Conservation (phyloP, 1,140 invertebrate genomes). For the Nilaparvata lugens region DNA sequence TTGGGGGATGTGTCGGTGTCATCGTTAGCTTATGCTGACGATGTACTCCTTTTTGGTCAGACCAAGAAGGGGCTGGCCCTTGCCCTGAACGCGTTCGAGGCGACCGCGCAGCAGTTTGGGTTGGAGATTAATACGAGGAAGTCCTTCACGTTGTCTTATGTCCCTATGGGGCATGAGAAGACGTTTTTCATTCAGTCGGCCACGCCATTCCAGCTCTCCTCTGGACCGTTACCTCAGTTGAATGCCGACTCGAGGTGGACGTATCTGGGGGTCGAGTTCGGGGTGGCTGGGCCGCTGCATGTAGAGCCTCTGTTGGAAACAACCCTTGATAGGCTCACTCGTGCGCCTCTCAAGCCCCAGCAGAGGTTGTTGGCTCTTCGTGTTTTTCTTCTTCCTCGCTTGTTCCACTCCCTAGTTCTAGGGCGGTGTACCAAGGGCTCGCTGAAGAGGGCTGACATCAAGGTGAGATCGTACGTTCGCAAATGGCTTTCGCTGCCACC, state of each 20-base stretch:
- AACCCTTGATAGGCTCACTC: slow-evolving; percentile 20
- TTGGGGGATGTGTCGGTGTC: not conserved
- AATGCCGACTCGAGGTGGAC: not conserved
- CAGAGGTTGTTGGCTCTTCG: slow-evolving; percentile 22
- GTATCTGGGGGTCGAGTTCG: not conserved
- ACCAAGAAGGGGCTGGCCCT: not conserved
- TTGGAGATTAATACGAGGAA: not conserved
- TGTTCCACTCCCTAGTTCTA: slow-evolving; percentile 28
- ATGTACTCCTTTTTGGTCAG: not conserved
- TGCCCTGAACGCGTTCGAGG: not conserved
- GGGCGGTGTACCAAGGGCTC: slow-evolving; percentile 22
- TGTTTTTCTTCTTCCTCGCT: slow-evolving; percentile 26
- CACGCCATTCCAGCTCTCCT: not conserved
- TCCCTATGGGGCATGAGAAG: not conserved
- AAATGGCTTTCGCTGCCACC: slow-evolving; percentile 31
- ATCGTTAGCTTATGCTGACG: not conserved
- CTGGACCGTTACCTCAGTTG: not conserved
- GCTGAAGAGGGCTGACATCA: slow-evolving; percentile 16
- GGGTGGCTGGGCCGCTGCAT: not conserved
- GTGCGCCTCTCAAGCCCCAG: slow-evolving; percentile 31
- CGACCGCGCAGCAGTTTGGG: not conserved
- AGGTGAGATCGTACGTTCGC: slow-evolving; percentile 17
- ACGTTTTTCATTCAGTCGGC: not conserved
- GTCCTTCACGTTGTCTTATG: not conserved
- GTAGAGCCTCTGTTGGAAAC: not conserved